Evolutionary conservation across 2,888 invertebrate species (phyloP).

Genomic region (Physocephala rufipes): DNA sequence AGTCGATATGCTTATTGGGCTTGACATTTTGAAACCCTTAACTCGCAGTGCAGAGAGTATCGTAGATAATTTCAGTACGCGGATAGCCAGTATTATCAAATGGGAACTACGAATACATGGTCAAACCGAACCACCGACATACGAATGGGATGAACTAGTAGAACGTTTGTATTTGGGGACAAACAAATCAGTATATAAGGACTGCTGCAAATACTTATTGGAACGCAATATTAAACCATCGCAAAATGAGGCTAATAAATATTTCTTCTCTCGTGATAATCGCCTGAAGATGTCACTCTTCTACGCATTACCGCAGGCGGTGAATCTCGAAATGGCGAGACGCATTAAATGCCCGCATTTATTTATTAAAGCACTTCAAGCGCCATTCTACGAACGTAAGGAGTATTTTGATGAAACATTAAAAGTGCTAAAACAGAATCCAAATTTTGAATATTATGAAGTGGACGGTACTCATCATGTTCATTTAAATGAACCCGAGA

Average conservation of each 20-base stretch:
- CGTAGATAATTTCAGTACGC: slow-evolving; percentile 60
- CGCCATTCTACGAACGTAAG: slow-evolving; percentile 69
- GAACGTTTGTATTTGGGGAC: slow-evolving; percentile 70
- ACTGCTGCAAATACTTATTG: slow-evolving; percentile 69
- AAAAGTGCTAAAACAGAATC: slow-evolving; percentile 68
- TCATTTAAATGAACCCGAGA: slow-evolving; percentile 76
- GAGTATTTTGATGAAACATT: slow-evolving; percentile 70
- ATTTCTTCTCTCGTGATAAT: slow-evolving; percentile 73
- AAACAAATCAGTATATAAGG: slow-evolving; percentile 69
- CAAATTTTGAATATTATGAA: slow-evolving; percentile 70
- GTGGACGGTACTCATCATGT: slow-evolving; percentile 78
- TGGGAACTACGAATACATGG: slow-evolving; percentile 60
- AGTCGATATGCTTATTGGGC: slow-evolving; percentile 58
- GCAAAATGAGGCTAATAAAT: slow-evolving; percentile 69
- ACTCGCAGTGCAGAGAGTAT: slow-evolving; percentile 49
- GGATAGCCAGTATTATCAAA: slow-evolving; percentile 65
- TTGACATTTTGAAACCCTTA: slow-evolving; percentile 60
- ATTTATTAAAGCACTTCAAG: slow-evolving; percentile 71
- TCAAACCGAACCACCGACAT: slow-evolving; percentile 70
- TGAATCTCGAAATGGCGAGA: slow-evolving; percentile 69
- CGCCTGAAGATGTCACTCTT: slow-evolving; percentile 68
- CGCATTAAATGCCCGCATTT: slow-evolving; percentile 73
- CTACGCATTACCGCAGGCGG: slow-evolving; percentile 61
- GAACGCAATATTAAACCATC: slow-evolving; percentile 70
- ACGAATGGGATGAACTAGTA: slow-evolving; percentile 72